Evolutionary conservation across 2,888 invertebrate species (phyloP), one percentile per base, ranked within the genome.

Genomic region (Hypomecis punctinalis): DNA sequence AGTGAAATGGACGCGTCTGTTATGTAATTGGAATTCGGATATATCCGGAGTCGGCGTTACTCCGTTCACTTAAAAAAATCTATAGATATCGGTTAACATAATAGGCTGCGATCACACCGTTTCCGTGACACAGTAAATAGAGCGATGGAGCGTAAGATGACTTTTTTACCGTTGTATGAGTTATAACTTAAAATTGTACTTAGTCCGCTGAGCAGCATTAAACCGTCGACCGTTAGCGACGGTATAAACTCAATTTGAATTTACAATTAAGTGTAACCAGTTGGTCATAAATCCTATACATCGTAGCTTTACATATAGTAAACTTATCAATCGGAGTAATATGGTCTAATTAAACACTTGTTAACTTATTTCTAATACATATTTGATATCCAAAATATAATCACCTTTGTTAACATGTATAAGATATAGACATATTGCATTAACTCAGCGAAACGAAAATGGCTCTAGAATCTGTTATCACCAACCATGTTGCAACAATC

Each of bases 1-100:
- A 93, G 93, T 93, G 93, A 93, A 93, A 92, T 92, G 91, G 92
- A 85, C 90, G 90, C 89, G 90, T 92, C 93, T 89, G 87, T 93
- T 91, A 93, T 92, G 92, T 91, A 93, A 93, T 93, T 89, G 93
- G 92, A 93, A 92, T 93, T 91, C 89, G 91, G 92, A 93, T 93
- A 85, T 93, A 90, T 92, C 92, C 92, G 93, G 90, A 91, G 88
- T 90, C 88, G 83, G 84, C 83, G 87, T 88, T 88, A 87, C 88
- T 88, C 91, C 91, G 88, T 91, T 91, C 92, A 90, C 91, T 91
- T 90, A 86, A 86, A 87, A 39, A 89, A 87, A 85, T 88, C 84
- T 89, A 85, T 86, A 85, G 81, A 81, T 89, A 89, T 89, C 83
- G 84, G 83, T 90, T 92, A 89, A 90, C 88, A 90, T 91, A 90